These are phyloP conservation scores for Limanda limanda DNA, from an alignment of 2,113 vertebrate genomes.

Conservation along the genomic window DNA sequence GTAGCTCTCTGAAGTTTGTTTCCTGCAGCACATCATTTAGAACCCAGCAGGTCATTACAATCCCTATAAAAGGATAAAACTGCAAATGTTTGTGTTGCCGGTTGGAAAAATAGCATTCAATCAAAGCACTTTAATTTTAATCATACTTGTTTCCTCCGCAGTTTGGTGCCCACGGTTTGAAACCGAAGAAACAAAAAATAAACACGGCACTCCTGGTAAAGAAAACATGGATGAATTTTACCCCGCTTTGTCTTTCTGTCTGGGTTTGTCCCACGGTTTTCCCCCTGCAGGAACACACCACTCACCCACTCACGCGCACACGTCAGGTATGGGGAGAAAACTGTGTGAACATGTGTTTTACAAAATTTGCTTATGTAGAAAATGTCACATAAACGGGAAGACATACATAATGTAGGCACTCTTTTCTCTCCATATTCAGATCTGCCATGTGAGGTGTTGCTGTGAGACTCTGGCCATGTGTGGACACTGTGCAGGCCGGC, in stretches of 20 bases:
- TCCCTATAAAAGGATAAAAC: slow-evolving; percentile 69
- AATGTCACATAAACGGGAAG: not conserved
- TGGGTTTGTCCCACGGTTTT: slow-evolving; percentile 27
- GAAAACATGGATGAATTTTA: slow-evolving; percentile 74
- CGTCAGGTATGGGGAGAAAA: not conserved
- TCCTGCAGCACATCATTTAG: slow-evolving; percentile 70
- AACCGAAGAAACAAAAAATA: slow-evolving; percentile 83
- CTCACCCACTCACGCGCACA: not conserved
- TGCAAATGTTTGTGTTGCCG: slow-evolving; percentile 80
- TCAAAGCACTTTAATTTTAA: slow-evolving; percentile 80
- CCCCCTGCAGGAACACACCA: slow-evolving; percentile 2
- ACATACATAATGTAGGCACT: slow-evolving; percentile 5
- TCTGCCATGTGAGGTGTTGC: slow-evolving; percentile 60
- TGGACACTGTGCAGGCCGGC: slow-evolving; percentile 73
- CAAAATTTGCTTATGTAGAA: not conserved
- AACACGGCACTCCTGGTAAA: slow-evolving; percentile 73
- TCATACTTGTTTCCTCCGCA: slow-evolving; percentile 75
- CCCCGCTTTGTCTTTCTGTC: slow-evolving; percentile 62
- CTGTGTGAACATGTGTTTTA: not conserved
- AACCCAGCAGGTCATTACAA: slow-evolving; percentile 62
- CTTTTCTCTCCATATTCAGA: slow-evolving; percentile 3
- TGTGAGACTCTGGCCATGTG: slow-evolving; percentile 32
- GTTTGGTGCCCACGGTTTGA: slow-evolving; percentile 80
- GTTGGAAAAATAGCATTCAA: slow-evolving; percentile 77
- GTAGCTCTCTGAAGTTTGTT: slow-evolving; percentile 61